These are phyloP conservation scores for Latheticus oryzae DNA, from an alignment of 2,888 invertebrate genomes.

Conservation along the genomic window DNA sequence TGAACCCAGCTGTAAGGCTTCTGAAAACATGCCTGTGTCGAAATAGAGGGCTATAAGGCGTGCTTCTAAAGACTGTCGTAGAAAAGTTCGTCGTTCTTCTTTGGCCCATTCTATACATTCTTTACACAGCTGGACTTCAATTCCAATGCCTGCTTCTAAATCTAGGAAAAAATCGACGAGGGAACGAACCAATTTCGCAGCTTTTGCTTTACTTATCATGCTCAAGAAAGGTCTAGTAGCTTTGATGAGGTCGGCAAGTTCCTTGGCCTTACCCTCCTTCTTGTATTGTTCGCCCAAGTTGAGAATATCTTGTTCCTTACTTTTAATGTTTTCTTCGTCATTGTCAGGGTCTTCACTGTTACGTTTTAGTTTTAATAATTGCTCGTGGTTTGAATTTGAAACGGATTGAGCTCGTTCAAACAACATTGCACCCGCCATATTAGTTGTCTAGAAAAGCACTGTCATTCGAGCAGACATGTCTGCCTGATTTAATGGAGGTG, in stretches of 20 bases:
- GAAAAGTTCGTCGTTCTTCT: conserved; percentile 95
- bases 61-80: conserved; percentile 95
- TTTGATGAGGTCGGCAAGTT: conserved; percentile 91
- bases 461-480: conserved; percentile 61
- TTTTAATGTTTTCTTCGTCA: conserved; percentile 91
- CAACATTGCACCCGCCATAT: conserved; percentile 92
- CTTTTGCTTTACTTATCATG: conserved; percentile 98
- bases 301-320: conserved; percentile 93
- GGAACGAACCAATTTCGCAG: conserved; percentile 96
- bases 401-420: conserved; percentile 87
- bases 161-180: conserved; percentile 98
- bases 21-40: conserved; percentile 90
- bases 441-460: conserved; percentile 65
- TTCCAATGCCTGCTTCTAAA: conserved; percentile 95
- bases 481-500: conserved; percentile 41
- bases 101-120: conserved; percentile 99
- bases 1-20: conserved; percentile 86
- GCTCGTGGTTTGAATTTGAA: conserved; percentile 79
- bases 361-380: conserved; percentile 82
- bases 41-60: conserved; percentile 94
- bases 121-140: conserved; percentile 91
- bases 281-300: conserved; percentile 93
- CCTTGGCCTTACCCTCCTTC: conserved; percentile 93
- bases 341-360: conserved; percentile 82
- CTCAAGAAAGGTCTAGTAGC: conserved; percentile 95